Evolutionary conservation across 2,113 vertebrate species (phyloP), one percentile per base, ranked within the genome.

Genomic region (Psettodes erumei): DNA sequence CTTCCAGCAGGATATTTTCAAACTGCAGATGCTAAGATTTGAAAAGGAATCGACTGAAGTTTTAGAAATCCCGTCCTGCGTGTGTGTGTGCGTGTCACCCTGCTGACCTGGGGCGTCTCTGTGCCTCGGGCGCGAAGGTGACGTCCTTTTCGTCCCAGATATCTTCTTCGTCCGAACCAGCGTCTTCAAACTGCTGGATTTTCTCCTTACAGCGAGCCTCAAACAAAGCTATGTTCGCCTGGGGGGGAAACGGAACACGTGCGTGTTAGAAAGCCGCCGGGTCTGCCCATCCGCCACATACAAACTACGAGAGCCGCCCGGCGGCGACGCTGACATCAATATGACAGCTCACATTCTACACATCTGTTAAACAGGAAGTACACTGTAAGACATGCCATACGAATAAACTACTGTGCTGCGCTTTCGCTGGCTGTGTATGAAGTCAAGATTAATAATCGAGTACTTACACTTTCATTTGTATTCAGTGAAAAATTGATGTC

Each of bases 401-500:
- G 25, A 28, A 66, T 38, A n/a, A 37, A 18, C 16, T 56, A 58
- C 9, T n/a, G n/a, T 30, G 32, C 16, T 27, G 9, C 13, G 3
- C 13, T 61, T 32, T 64, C 53, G 58, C 4, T 12, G 15, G 47
- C 12, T n/a, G 40, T 1, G 12, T 66, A 62, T 33, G 43, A 63
- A 72, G 67, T 37, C 25, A 77, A 84, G 37, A 83, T 85, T 30
- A 88, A 86, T 67, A 83, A 48, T 72, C 33, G 75, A 79, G 81
- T 93, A 99, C 98, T 99, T 94, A 99, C 98, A 91, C 97, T 99
- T 92, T 99, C 98, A 92, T 98, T 99, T 55, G 98, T 98, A 92
- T 97, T 99, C 89, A 99, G 95, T 82, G 97, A 97, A 91, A 99
- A 99, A 93, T 98, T 99, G 95, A 99, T 99, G 94, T 99, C 98